A percentile compares a stretch with the other conserved stretches of the same genome.
Evolutionary conservation across 2,797 vertebrate species (phyloP).

Genomic region (Cyprinella venusta): DNA sequence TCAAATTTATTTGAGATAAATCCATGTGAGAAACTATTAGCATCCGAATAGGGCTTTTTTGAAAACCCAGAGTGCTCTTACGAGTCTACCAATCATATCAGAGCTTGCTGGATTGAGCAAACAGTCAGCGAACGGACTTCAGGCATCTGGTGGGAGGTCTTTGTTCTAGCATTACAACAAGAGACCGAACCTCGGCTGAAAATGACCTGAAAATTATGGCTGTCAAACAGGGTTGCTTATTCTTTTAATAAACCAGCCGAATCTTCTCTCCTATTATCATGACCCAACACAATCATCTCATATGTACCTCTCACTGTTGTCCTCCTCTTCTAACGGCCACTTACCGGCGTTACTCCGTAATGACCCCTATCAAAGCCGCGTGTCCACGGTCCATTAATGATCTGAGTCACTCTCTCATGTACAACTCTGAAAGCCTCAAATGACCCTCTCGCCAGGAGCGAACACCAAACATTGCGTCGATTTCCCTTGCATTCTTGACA

Average conservation of each 20-base stretch:
- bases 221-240: constrained; percentile 27
- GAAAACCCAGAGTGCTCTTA: neutral
- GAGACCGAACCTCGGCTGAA: neutral
- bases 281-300: constrained; percentile 28
- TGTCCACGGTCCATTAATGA: constrained; percentile 38
- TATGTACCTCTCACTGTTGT: constrained; percentile 22
- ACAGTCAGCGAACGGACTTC: neutral
- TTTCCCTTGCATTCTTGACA: constrained; percentile 7
- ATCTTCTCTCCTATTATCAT: constrained; percentile 28
- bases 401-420: constrained; percentile 41
- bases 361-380: constrained; percentile 40
- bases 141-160: neutral
- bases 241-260: constrained; percentile 39
- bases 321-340: constrained; percentile 41
- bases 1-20: neutral
- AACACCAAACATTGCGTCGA: constrained; percentile 19
- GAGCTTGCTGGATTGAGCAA: neutral
- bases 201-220: constrained; percentile 23
- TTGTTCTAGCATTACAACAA: constrained; percentile 7
- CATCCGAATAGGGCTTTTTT: neutral
- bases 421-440: constrained; percentile 42
- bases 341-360: constrained; percentile 37
- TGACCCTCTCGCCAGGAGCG: constrained; percentile 10
- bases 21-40: neutral
- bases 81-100: neutral